Base-by-base conservation (phyloP, 2,797 vertebrate species). In the Acanthiza pusilla region DNA sequence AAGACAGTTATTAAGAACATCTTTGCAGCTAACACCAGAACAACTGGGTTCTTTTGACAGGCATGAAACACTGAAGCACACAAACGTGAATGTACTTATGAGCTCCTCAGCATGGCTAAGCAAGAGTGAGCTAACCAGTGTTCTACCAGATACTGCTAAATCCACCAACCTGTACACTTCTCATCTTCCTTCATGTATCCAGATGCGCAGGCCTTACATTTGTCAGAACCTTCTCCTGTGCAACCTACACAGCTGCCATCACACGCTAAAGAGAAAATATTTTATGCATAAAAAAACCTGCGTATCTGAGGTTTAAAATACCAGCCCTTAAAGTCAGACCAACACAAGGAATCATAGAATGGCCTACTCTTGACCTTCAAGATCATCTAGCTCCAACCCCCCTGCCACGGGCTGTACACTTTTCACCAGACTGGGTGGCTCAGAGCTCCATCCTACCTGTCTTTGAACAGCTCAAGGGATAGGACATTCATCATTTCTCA, bases 191-290 rank as follows among this genome's bases (percentile, higher is more conserved):
- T 97, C 17, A 92, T 8, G 62, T 98, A 99, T 60, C 99, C 99
- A 5, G 97, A 36, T 42, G 98, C 61, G 50, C 99, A 99, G 42
- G 95, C 93, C 30, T 97, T 97, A 75, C 99, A 99, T 42, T 96
- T 94, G 42, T 97, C 97, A 16, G 99, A 97, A 17, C 99, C 99
- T 34, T 97, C 97, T 29, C 98, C 99, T 3, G 97, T 98, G 97
- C 99, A 99, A 65, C 98, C 98, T 5, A 96, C 47, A 51, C 99
- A 99, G 45, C 97, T 98, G 42, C 88, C 60, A 85, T 99, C 98
- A 94, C 99, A 99, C 8, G 95, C 99, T 99, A 60, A 84, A 90
- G 85, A 45, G 2, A 77, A 72, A 85, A 26, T 19, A 89, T 85
- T 89, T 75, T 10, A 67, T 85, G n/a, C 21, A 55, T 34, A 3